Evolutionary conservation across 2,113 vertebrate genomes (phyloP).

Genomic region (Hydrochoerus hydrochaeris): DNA sequence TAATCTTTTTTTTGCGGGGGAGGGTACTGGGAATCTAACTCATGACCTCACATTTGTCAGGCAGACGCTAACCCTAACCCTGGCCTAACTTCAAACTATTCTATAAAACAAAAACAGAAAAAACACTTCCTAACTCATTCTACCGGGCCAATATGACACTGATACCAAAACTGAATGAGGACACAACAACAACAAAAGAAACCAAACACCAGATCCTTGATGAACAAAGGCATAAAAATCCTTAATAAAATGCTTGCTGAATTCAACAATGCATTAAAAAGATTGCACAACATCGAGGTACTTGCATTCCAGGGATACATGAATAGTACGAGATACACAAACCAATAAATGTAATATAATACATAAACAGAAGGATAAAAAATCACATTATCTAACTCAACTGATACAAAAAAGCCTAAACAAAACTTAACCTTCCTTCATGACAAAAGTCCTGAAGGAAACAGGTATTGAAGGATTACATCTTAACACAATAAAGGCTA

Average conservation of each 20-base stretch:
- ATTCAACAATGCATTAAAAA: neutral
- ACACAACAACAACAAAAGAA: neutral
- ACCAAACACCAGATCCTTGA: neutral
- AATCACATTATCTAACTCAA: neutral
- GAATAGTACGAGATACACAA: neutral
- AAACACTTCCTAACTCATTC: neutral
- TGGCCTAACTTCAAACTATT: neutral
- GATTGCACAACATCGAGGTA: neutral
- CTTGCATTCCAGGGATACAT: neutral
- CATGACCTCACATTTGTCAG: too few species aligned
- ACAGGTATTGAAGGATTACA: neutral
- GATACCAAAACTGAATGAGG: neutral
- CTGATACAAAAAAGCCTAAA: neutral
- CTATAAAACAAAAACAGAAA: neutral
- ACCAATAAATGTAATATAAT: neutral
- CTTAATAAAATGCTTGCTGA: neutral
- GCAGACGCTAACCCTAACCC: too few species aligned
- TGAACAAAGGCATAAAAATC: neutral
- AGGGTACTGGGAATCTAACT: too few species aligned
- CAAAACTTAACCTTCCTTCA: neutral
- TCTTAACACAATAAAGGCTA: neutral
- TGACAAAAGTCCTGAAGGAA: neutral
- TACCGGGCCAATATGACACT: neutral
- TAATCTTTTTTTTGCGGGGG: neutral
- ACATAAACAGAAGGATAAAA: neutral